These are phyloP conservation scores for Geotrupes spiniger DNA, from an alignment of 2,888 invertebrate species.

Conservation along the genomic window DNA sequence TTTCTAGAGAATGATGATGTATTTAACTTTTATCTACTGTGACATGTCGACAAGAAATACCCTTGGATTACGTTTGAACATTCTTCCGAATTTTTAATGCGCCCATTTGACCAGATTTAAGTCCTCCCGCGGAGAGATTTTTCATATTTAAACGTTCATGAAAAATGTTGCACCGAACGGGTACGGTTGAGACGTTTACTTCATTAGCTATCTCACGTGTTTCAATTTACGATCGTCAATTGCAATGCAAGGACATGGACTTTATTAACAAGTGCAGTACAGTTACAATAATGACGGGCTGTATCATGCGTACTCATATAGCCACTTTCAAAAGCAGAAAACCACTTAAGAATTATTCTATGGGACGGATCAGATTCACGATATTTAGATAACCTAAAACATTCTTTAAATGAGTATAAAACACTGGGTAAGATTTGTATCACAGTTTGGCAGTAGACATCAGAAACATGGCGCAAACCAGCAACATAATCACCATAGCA, in stretches of 20 bases:
- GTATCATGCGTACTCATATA: conserved; percentile 8
- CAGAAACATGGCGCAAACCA: too few species aligned
- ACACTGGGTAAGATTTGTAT: too few species aligned
- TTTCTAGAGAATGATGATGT: conserved; percentile 12
- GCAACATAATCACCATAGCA: too few species aligned
- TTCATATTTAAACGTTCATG: too few species aligned
- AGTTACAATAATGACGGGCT: conserved; percentile 7
- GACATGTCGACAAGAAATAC: not conserved
- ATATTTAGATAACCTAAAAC: not conserved
- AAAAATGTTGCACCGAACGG: too few species aligned
- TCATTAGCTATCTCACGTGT: too few species aligned
- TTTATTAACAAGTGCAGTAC: conserved; percentile 4
- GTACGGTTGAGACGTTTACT: too few species aligned
- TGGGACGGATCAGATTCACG: not conserved
- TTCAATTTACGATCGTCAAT: not conserved
- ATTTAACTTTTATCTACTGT: conserved; percentile 16
- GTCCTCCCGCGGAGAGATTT: too few species aligned
- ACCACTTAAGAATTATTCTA: conserved; percentile 12
- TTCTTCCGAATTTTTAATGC: not conserved
- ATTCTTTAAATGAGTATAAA: not conserved
- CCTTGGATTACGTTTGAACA: not conserved
- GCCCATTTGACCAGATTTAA: not conserved
- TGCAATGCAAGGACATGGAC: not conserved
- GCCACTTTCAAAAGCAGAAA: conserved; percentile 10
- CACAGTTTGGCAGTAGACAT: too few species aligned